These are phyloP conservation scores for Coptodon rendalli DNA, from an alignment of 2,113 vertebrate species.

Conservation along the genomic window DNA sequence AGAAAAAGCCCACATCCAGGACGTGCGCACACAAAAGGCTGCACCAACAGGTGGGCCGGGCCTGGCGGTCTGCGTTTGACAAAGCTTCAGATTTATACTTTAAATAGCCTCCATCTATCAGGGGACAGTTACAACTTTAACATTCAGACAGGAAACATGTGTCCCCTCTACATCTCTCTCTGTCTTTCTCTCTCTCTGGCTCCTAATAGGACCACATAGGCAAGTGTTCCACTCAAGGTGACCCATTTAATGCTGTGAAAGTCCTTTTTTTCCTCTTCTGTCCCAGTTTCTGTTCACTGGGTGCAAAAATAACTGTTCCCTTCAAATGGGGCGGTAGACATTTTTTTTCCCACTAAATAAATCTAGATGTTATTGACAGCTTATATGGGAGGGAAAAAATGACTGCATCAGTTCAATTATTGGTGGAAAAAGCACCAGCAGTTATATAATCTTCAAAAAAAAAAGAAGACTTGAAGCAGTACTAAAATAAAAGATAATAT, in stretches of 20 bases:
- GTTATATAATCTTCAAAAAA: not conserved
- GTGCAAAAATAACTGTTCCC: slow-evolving; percentile 65
- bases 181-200: not conserved
- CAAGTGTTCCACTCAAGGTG: slow-evolving; percentile 65
- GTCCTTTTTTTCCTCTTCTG: slow-evolving; percentile 48
- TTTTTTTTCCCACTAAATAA: slow-evolving; percentile 16
- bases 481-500: not conserved
- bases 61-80: not conserved
- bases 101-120: slow-evolving; percentile 37
- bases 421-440: not conserved
- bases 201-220: slow-evolving; percentile 47
- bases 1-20: not conserved
- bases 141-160: slow-evolving; percentile 10
- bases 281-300: slow-evolving; percentile 59
- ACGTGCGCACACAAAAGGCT: not conserved
- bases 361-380: slow-evolving; percentile 29
- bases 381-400: slow-evolving; percentile 11
- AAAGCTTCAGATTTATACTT: not conserved
- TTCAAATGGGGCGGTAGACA: slow-evolving; percentile 21
- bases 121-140: slow-evolving; percentile 18
- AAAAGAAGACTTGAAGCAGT: not conserved
- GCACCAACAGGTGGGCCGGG: slow-evolving; percentile 19
- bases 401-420: not conserved
- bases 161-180: not conserved
- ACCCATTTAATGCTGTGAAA: slow-evolving; percentile 68